Base-by-base conservation (phyloP, 2,113 vertebrate species). In the Istiophorus platypterus region DNA sequence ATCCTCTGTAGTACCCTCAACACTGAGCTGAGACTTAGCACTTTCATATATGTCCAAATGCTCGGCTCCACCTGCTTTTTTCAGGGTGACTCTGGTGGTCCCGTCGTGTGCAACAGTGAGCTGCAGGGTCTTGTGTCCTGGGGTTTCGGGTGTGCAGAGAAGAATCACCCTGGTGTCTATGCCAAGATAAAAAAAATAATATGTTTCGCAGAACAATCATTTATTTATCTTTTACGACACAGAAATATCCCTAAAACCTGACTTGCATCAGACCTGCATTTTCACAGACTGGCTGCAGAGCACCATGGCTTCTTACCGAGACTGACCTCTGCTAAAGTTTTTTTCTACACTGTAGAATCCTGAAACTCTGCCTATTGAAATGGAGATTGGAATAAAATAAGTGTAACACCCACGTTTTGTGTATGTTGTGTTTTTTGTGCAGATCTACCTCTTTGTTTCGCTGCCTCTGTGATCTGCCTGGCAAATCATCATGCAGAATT, bases 51-150 rank as follows among this genome's bases (percentile, higher is more conserved):
- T 49, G 11, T 73, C 24, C 26, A 66, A 37, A 29, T n/a, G 13
- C 41, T n/a, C 7, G 49, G 7, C 18, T 51, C 11, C n/a, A 9
- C 51, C n/a, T 54, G 22, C 51, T 12, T 24, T 12, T 54, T 4
- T 49, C 89, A 96, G 96, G 94, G 93, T 86, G 96, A 96, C 89
- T 96, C 95, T 49, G 96, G 97, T 5, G 93, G 95, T 8, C 96
- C 95, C 0, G 92, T 95, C 65, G 95, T 93, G 41, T 96, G 95
- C 77, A 88, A 91, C 0, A 88, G 90, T 15, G 1, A 91, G 72
- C 94, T 96, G 42, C 95, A 96, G 80, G 95, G 95, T 31, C 24
- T 96, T 0, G 94, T 96, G 37, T 96, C 95, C 72, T 96, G 95
- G 95, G 94, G 94, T 7, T 88, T 86, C 0, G 95, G 95, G 18